phyloP scores from a whole-genome alignment of 2,888 invertebrate genomes.

The Hirtodrosophila alboralis region DNA sequence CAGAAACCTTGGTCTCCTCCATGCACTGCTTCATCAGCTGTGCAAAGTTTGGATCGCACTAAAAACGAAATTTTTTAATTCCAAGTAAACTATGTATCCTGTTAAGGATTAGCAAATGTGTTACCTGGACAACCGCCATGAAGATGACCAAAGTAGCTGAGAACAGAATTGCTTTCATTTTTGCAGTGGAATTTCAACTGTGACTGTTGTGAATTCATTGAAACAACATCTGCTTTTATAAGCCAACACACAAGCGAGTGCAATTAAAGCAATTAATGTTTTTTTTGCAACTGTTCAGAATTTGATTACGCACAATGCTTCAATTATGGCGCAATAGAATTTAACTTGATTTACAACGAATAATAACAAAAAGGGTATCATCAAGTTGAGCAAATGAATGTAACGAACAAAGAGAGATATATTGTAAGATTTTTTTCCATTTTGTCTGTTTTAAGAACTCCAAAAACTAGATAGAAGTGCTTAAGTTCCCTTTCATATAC shows the following conservation, averaged over 20 bases:
- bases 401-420: too few species aligned
- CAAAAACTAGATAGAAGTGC: too few species aligned
- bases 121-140: slow-evolving; percentile 64
- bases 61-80: neutral
- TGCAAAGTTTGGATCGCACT: slow-evolving; percentile 58
- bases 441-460: too few species aligned
- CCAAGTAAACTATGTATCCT: neutral
- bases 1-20: slow-evolving; percentile 53
- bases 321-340: slow-evolving; percentile 59
- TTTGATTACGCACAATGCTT: slow-evolving; percentile 71
- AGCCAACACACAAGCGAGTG: slow-evolving; percentile 29
- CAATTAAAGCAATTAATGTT: slow-evolving; percentile 69
- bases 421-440: too few species aligned
- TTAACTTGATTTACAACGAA: slow-evolving; percentile 28
- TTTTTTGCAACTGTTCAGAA: slow-evolving; percentile 40
- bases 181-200: slow-evolving; percentile 25
- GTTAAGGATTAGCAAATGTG: neutral
- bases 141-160: slow-evolving; percentile 40
- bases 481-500: too few species aligned
- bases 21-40: slow-evolving; percentile 69
- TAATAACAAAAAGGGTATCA: neutral
- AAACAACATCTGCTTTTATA: slow-evolving; percentile 50
- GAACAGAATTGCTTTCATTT: slow-evolving; percentile 59
- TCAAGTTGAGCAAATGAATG: too few species aligned
- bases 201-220: slow-evolving; percentile 16